Evolutionary conservation across 2,797 vertebrate species (phyloP).

Genomic region (Sphenopsis melanotis): DNA sequence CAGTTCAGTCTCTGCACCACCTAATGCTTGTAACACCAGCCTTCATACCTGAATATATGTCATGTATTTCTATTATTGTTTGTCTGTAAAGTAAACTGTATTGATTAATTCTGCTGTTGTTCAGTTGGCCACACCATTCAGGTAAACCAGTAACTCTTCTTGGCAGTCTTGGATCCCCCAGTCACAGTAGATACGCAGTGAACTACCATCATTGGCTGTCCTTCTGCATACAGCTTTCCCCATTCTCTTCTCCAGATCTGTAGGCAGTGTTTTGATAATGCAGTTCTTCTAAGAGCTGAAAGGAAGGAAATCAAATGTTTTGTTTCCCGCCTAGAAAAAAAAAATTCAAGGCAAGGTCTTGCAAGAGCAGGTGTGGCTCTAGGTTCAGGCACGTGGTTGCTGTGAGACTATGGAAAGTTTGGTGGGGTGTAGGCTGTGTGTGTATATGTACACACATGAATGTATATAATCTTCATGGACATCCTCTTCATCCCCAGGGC

Average conservation of each 20-base stretch:
- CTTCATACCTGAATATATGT: neutral
- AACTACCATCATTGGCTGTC: neutral
- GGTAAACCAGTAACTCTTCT: neutral
- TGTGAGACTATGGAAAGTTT: neutral
- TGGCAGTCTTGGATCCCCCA: neutral
- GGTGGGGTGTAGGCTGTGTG: neutral
- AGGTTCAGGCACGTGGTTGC: fast-evolving
- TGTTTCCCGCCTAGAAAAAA: neutral
- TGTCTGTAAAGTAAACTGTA: neutral
- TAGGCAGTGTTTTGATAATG: neutral
- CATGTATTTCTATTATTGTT: neutral
- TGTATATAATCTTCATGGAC: neutral
- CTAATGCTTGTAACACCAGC: neutral
- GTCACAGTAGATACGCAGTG: neutral
- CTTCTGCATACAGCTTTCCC: neutral
- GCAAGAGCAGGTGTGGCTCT: neutral
- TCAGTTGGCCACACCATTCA: neutral
- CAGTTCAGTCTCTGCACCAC: neutral
- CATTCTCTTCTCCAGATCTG: neutral
- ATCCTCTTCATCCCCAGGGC: neutral
- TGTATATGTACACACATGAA: fast-evolving
- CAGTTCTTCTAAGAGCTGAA: neutral
- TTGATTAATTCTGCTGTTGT: neutral
- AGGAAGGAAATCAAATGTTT: neutral
- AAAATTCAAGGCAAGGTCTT: neutral